Conservation (phyloP, 2,113 vertebrate species). For the Pipa parva region DNA sequence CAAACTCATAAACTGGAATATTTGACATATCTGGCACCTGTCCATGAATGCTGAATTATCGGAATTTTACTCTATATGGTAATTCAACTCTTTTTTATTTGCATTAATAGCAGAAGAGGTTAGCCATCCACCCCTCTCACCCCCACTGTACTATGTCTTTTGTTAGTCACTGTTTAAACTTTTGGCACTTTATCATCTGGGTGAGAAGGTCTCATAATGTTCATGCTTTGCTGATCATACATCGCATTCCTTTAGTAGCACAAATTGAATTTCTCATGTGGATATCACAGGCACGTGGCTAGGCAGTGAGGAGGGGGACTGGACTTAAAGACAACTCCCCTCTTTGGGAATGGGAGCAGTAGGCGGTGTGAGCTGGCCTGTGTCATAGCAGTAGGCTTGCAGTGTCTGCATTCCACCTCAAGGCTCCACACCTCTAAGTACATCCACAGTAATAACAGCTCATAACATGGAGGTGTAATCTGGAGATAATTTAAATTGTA, state of each 20-base stretch:
- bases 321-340: constrained; percentile 28
- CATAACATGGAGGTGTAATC: constrained; percentile 17
- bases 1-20: no score
- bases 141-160: no score
- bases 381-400: constrained; percentile 18
- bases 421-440: constrained; percentile 30
- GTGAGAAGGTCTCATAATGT: constrained; percentile 10
- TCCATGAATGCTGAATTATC: no score
- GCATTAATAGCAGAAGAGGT: no score
- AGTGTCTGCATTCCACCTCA: constrained; percentile 19
- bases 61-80: no score
- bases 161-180: no score
- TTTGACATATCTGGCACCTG: no score
- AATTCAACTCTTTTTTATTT: no score
- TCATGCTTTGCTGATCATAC: neutral
- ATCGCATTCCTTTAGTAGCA: constrained; percentile 20
- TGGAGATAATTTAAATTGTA: neutral
- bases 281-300: constrained; percentile 25
- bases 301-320: constrained; percentile 8
- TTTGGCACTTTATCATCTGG: neutral
- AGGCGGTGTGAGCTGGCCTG: constrained; percentile 4
- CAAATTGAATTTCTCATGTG: constrained; percentile 4
- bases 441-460: constrained; percentile 9
- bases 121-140: no score
- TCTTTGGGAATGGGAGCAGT: constrained; percentile 40